Evolutionary conservation across 2,113 vertebrate genomes (phyloP).

Genomic region (Ameiurus melas): DNA sequence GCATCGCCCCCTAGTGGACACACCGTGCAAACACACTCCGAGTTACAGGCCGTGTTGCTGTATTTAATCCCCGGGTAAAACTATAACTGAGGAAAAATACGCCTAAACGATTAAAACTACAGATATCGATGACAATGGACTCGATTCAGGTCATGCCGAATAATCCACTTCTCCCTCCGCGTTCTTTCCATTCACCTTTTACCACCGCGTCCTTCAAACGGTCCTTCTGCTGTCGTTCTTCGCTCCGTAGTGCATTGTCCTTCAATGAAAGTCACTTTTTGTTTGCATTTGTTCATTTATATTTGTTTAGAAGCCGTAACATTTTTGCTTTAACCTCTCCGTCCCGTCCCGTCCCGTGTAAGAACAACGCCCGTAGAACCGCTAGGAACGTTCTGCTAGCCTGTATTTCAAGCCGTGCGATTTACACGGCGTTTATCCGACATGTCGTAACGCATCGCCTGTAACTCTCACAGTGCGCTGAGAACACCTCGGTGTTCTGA

Average conservation of each 20-base stretch:
- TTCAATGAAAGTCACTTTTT: background rate
- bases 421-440: background rate
- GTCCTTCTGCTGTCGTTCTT: background rate
- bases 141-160: background rate
- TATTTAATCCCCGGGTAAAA: background rate
- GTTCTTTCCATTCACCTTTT: background rate
- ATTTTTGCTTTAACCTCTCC: too few species aligned
- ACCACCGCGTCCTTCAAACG: background rate
- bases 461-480: background rate
- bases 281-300: background rate
- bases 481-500: background rate
- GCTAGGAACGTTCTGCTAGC: background rate
- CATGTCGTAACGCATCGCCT: background rate
- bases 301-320: too few species aligned
- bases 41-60: background rate
- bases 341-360: background rate
- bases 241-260: background rate
- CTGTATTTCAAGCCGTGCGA: background rate
- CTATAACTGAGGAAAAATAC: background rate
- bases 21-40: background rate
- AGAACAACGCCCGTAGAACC: background rate
- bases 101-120: background rate
- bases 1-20: slow-evolving; percentile 61
- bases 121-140: background rate
- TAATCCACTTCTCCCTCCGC: background rate